phyloP scores from a whole-genome alignment of 92 coral and sea anemone species.

The Metridium senile region DNA sequence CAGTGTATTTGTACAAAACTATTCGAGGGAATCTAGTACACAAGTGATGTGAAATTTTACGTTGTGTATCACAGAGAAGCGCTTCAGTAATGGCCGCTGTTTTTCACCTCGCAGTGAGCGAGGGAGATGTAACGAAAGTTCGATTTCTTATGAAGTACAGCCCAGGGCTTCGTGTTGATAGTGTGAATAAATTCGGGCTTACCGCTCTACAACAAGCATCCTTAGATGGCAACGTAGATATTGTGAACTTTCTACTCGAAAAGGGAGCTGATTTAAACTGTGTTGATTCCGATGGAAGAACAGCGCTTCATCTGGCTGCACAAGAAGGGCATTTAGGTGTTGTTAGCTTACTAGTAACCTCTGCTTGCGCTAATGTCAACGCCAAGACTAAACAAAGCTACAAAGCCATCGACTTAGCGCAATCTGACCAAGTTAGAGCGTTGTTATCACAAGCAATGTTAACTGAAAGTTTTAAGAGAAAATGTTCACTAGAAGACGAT shows the following conservation, averaged over 20 bases:
- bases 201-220: conserved; percentile 94
- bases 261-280: conserved; percentile 88
- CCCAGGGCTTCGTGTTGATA: conserved; percentile 88
- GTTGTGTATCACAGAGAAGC: neutral
- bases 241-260: conserved; percentile 87
- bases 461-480: conserved; percentile 80
- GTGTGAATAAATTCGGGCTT: conserved; percentile 75
- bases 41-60: conserved; percentile 9
- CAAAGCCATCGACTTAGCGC: conserved; percentile 84
- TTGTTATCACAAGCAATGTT: conserved; percentile 81
- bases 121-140: conserved; percentile 94
- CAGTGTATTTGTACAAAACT: neutral
- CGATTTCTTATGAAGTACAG: conserved; percentile 86
- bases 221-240: conserved; percentile 71
- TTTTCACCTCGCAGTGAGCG: conserved; percentile 92
- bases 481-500: conserved; percentile 47
- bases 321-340: conserved; percentile 76
- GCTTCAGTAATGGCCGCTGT: conserved; percentile 59
- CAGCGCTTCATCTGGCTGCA: conserved; percentile 91
- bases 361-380: conserved; percentile 92
- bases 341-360: conserved; percentile 82
- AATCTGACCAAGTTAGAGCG: conserved; percentile 67
- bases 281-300: conserved; percentile 73
- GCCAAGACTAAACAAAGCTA: conserved; percentile 76
- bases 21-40: neutral